Evolutionary conservation across 2,113 vertebrate species (phyloP).

Genomic region (Lagenorhynchus albirostris): DNA sequence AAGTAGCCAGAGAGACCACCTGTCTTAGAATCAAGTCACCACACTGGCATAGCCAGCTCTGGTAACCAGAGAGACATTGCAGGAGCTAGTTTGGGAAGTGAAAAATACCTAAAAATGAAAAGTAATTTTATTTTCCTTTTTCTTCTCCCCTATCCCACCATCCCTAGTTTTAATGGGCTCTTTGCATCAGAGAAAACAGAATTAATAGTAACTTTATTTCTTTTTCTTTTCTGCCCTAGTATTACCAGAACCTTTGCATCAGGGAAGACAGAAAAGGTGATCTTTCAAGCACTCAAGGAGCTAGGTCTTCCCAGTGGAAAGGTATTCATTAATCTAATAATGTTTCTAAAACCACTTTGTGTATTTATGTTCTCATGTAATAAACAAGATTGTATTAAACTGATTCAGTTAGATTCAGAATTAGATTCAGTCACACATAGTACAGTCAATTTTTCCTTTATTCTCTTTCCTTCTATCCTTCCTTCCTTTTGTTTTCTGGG

Average conservation of each 20-base stretch:
- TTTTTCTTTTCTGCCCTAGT: slow-evolving; percentile 77
- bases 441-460: not conserved
- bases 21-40: not conserved
- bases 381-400: not conserved
- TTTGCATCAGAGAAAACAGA: slow-evolving; percentile 92
- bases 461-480: not conserved
- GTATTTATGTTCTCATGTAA: not conserved
- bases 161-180: slow-evolving; percentile 86
- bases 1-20: no score
- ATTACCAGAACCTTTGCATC: slow-evolving; percentile 99
- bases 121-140: not conserved
- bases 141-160: not conserved
- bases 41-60: not conserved
- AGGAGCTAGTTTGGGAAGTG: not conserved
- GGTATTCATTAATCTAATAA: slow-evolving; percentile 80
- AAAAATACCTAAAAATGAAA: not conserved
- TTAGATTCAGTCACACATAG: not conserved
- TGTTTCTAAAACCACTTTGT: not conserved
- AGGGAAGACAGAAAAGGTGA: slow-evolving; percentile 99
- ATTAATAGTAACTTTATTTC: not conserved
- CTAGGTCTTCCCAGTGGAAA: slow-evolving; percentile 98
- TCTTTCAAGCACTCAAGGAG: slow-evolving; percentile 98
- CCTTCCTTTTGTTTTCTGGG: not conserved
- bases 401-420: not conserved
- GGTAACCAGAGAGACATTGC: not conserved